Evolutionary conservation across 2,113 vertebrate species (phyloP).

Genomic region (Campylomormyrus numenius): DNA sequence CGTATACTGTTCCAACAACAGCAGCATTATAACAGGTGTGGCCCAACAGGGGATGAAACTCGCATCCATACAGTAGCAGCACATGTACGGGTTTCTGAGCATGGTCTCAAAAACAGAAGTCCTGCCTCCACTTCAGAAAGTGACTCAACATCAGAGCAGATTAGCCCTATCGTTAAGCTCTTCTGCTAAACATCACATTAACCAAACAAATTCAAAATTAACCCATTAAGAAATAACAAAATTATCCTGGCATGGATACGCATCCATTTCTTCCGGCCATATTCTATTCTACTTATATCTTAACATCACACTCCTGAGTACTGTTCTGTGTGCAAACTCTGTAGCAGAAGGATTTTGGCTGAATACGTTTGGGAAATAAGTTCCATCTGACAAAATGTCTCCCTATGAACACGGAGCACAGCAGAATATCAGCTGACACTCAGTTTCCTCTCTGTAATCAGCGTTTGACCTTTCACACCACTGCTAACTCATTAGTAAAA

Average conservation of each 20-base stretch:
- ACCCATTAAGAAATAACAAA: neutral
- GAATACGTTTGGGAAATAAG: neutral
- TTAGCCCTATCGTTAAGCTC: neutral
- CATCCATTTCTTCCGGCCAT: neutral
- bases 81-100: neutral
- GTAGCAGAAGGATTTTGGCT: neutral
- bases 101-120: neutral
- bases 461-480: neutral
- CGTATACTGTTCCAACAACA: neutral
- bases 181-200: neutral
- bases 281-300: neutral
- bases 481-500: neutral
- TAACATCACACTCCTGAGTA: neutral
- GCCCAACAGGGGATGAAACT: neutral
- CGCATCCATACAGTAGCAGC: neutral
- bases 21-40: neutral
- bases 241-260: neutral
- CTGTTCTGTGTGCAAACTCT: neutral
- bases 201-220: neutral
- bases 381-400: neutral
- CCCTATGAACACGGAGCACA: neutral
- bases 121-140: neutral
- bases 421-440: neutral
- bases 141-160: neutral
- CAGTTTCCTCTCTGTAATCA: neutral